Evolutionary conservation across 2,797 vertebrate genomes (phyloP), one percentile per base, ranked within the genome.

Genomic region (Heliangelus exortis): DNA sequence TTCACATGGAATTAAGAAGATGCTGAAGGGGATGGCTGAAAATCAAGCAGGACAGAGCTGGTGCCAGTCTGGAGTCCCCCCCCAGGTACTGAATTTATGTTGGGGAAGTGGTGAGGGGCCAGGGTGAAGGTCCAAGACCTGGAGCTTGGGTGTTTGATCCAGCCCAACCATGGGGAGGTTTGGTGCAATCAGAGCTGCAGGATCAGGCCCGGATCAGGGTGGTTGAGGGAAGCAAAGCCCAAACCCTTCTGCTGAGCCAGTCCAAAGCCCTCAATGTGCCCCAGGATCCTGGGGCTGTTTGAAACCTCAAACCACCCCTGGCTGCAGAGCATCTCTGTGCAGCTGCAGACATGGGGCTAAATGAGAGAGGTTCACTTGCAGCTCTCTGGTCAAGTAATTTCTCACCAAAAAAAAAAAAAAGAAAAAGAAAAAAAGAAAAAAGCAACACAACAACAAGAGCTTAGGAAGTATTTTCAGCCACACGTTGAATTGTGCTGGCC

Each of bases 1-100:
- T 4, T 3, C 19, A 13, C 0, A 0, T 13, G 74, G 77, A 8
- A 25, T 33, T 28, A 26, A 50, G 16, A 6, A 10, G 50, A 6
- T 5, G 21, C 6, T 1, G 3, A 22, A 57, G 1, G 3, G 33
- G 9, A 53, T 1, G 1, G 8, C 10, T 0, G 7, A 41, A 26
- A 45, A 41, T 25, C 43, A 15, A 20, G 31, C 6, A 20, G 63
- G 41, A n/a, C n/a, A n/a, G n/a, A n/a, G n/a, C n/a, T n/a, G n/a
- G n/a, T n/a, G n/a, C n/a, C n/a, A n/a, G n/a, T n/a, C 55, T 1
- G 55, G 45, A 73, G 55, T 45, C 50, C 50, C 34, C 34, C 34
- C 29, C 21, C 12, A 28, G 18, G 22, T 0, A 6, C 58, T 19
- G 34, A 17, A 5, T 12, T 54, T 18, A 9, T 21, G 14, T n/a